Base-by-base conservation (phyloP, 2,797 vertebrate species). In the Fundulus diaphanus region DNA sequence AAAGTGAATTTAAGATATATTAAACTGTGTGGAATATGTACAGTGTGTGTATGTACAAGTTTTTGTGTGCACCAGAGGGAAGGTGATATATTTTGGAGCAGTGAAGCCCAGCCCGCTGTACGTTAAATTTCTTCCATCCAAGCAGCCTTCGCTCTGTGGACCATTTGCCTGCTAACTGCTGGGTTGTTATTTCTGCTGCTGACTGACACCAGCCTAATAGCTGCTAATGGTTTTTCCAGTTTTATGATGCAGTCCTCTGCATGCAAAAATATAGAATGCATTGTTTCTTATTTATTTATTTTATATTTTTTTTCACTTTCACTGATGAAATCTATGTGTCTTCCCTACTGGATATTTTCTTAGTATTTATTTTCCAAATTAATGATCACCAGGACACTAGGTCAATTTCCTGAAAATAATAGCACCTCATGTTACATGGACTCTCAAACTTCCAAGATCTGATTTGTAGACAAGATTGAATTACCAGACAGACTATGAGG, bases 191-290 rank as follows among this genome's bases (percentile, higher is more conserved):
- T 77, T 86, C 72, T 70, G 75, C 86, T 71, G 82, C 86, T 87
- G 92, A 93, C 80, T 90, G 90, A 89, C 92, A 91, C 85, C 86
- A 81, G 72, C 74, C 86, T 89, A 92, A 93, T 90, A 88, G 91
- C 81, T 72, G 78, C 80, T 91, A 92, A 93, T 93, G 90, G 92
- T 78, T 90, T 78, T 90, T 82, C 79, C 81, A 77, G 77, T 82
- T 92, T 90, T 87, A 87, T 77, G 75, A 85, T 73, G 74, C 79
- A 68, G 83, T 85, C 78, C 85, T 80, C 78, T 86, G 87, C 59
- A 83, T 84, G 77, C 74, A 46, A 82, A 88, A 89, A 89, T 72
- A 73, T 78, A 83, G 78, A 81, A 78, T 33, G 78, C 59, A 84
- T 76, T 35, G 46, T 44, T 75, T 73, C 67, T 79, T 73, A 56